Conservation (phyloP, 1,140 invertebrate genomes). For the Pentalonia nigronervosa region DNA sequence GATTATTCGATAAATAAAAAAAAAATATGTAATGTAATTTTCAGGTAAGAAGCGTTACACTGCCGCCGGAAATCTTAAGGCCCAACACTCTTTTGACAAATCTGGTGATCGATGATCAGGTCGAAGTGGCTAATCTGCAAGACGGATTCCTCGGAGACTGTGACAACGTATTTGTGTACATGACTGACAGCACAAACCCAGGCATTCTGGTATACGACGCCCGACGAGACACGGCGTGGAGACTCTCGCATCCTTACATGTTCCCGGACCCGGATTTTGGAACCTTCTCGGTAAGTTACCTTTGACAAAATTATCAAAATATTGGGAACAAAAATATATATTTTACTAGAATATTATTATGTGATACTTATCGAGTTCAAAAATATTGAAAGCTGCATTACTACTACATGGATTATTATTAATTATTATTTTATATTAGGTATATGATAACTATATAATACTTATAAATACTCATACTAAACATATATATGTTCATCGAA, state of each 20-base stretch:
- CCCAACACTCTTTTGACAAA: slow-evolving; percentile 78
- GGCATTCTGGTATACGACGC: slow-evolving; percentile 79
- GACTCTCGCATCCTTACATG: slow-evolving; percentile 79
- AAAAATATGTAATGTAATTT: neutral
- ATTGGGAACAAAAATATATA: neutral
- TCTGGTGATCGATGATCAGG: slow-evolving; percentile 68
- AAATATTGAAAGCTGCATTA: neutral
- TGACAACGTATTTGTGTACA: slow-evolving; percentile 79
- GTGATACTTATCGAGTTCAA: neutral
- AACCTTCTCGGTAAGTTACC: slow-evolving; percentile 59
- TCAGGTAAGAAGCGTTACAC: slow-evolving; percentile 64
- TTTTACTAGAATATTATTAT: neutral
- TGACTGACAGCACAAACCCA: slow-evolving; percentile 78
- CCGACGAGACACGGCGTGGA: slow-evolving; percentile 75
- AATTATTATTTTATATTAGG: neutral
- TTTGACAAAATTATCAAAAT: neutral
- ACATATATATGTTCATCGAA: too few relatives aligned
- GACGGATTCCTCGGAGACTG: slow-evolving; percentile 65
- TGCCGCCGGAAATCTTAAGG: slow-evolving; percentile 73
- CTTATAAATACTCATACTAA: too few relatives aligned
- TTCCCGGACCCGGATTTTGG: slow-evolving; percentile 80
- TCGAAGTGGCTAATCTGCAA: slow-evolving; percentile 62
- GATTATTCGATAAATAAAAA: neutral
- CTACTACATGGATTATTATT: neutral
- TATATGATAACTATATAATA: too few relatives aligned